Conservation (phyloP, 2,113 vertebrate genomes). For the Thermophis baileyi region DNA sequence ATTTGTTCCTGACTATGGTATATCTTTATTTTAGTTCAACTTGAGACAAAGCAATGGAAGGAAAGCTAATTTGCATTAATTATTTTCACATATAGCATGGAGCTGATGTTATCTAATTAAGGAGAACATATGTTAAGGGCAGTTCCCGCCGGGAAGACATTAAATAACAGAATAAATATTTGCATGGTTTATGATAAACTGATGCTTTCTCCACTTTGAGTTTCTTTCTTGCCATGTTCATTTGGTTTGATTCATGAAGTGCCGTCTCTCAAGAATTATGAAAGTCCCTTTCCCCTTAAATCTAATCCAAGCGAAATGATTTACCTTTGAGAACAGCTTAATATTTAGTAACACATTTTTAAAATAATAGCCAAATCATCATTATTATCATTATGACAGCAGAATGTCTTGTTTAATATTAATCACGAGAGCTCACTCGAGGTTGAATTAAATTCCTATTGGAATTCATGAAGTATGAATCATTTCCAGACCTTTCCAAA, state of each 20-base stretch:
- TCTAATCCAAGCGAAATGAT: constrained; percentile 49
- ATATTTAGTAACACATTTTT: constrained; percentile 63
- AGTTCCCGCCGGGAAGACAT: constrained; percentile 73
- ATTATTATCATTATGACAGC: constrained; percentile 57
- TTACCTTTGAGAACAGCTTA: constrained; percentile 63
- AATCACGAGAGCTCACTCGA: constrained; percentile 55
- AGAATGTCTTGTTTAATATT: constrained; percentile 60
- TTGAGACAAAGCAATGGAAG: constrained; percentile 63
- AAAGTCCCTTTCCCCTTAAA: constrained; percentile 57
- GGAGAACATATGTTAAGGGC: constrained; percentile 66
- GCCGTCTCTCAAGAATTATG: constrained; percentile 62
- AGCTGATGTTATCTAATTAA: constrained; percentile 72
- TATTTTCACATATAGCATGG: constrained; percentile 73
- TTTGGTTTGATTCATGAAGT: constrained; percentile 58
- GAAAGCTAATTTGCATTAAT: constrained; percentile 74
- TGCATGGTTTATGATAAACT: constrained; percentile 74
- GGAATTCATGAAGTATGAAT: constrained; percentile 59
- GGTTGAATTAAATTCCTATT: constrained; percentile 57
- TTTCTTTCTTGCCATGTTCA: constrained; percentile 59
- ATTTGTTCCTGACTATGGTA: not conserved
- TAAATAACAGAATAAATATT: constrained; percentile 79
- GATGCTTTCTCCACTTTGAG: constrained; percentile 61
- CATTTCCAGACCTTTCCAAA: constrained; percentile 51
- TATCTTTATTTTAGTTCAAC: constrained; percentile 65
- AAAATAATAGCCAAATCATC: constrained; percentile 64